Base-by-base conservation (phyloP, 1,140 invertebrate species). In the Pseudoatta argentina region DNA sequence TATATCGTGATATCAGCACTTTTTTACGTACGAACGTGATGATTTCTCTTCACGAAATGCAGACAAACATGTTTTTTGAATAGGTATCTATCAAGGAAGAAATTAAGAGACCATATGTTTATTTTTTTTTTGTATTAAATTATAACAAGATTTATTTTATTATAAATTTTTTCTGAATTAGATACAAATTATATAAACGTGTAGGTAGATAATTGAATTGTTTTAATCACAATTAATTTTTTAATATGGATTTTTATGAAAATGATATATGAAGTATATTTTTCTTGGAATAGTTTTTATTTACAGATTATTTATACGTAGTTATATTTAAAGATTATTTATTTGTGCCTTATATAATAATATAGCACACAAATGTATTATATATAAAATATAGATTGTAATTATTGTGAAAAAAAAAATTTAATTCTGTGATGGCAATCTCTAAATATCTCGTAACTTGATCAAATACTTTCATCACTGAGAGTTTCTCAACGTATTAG, bases 21-120 rank as follows among this genome's bases (percentile, higher is more conserved):
- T 30, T 44, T 51, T 51, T 39, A n/a, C 30, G 30, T 27, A 24
- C 39, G 7, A 24, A 4, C 5, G 18, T 24, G 24, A 48, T 55
- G n/a, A 21, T 55, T 71, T 24, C 21, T 18, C 6, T 30, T 51
- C 10, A 44, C n/a, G 8, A 55, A 44, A 10, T 57, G n/a, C 44
- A 8, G 12, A 48, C 44, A 67, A 30, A 67, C 67, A 71, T 71
- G 67, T 72, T 82, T 39, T n/a, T 7, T 51, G 55, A 48, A 0
- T 7, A 39, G 6, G n/a, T 27, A 48, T 51, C 21, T 27, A 16
- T 24, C 10, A 24, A 21, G 12, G 30, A 39, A 71, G 21, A 14
- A 48, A 30, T 30, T 27, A 30, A 34, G 18, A 67, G 14, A 34
- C 8, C 4, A 34, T 12, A 21, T 18, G 3, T 12, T 30, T 30